These are phyloP conservation scores for Paramacrobiotus metropolitanus DNA, from an alignment of 1,140 invertebrate species.

Conservation along the genomic window DNA sequence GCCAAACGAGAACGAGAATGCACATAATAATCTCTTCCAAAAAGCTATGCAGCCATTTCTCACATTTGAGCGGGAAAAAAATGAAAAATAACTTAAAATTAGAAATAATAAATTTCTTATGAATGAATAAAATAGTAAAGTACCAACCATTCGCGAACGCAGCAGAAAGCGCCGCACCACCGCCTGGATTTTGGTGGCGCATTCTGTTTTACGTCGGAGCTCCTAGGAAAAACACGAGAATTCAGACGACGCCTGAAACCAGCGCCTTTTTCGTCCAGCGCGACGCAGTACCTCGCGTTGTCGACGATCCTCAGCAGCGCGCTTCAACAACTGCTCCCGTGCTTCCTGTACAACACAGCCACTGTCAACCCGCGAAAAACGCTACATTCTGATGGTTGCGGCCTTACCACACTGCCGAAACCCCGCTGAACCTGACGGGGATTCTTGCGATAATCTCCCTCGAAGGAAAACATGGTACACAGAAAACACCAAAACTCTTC, in stretches of 20 bases:
- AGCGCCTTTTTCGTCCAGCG: no score
- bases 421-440: constrained; percentile 19
- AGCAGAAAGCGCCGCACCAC: background rate
- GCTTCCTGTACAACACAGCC: constrained; percentile 12
- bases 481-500: no score
- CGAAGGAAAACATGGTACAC: constrained; percentile 23
- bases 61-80: no score
- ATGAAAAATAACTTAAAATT: no score
- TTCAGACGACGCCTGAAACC: background rate
- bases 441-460: constrained; percentile 19
- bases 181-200: background rate
- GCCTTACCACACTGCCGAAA: constrained; percentile 19
- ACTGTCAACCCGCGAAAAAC: background rate
- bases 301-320: constrained; percentile 17
- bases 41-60: no score
- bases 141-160: background rate
- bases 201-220: background rate
- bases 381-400: background rate
- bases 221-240: background rate
- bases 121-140: background rate
- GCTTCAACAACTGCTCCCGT: constrained; percentile 16
- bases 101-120: no score
- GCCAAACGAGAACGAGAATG: background rate
- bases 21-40: background rate
- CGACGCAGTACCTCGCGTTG: constrained; percentile 18